Conservation (phyloP, 2,797 vertebrate species). For the Sebastes cheni region DNA sequence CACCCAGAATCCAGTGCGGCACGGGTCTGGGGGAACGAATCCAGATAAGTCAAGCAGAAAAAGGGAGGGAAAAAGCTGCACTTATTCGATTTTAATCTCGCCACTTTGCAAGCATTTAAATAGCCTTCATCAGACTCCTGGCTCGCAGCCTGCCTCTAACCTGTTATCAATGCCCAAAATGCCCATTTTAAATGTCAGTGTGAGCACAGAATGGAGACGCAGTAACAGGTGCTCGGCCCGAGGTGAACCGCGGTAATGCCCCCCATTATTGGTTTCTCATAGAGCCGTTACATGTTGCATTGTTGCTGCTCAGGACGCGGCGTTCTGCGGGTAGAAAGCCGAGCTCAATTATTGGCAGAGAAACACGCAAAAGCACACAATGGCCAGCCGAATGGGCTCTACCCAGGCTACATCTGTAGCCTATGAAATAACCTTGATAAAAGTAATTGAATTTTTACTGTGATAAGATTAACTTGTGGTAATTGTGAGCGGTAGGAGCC, state of each 20-base stretch:
- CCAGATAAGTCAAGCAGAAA: constrained; percentile 93
- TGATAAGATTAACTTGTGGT: constrained; percentile 96
- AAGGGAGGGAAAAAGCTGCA: constrained; percentile 84
- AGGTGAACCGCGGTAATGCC: constrained; percentile 88
- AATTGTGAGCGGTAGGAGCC: constrained; percentile 89
- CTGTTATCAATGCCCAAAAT: constrained; percentile 97
- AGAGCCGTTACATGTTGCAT: constrained; percentile 87
- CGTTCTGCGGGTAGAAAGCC: constrained; percentile 74
- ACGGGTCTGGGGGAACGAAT: constrained; percentile 89
- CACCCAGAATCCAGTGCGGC: constrained; percentile 90
- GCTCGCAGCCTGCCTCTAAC: constrained; percentile 90
- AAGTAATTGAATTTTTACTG: constrained; percentile 95
- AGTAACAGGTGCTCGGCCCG: constrained; percentile 91
- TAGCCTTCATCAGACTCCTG: constrained; percentile 94
- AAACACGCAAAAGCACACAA: constrained; percentile 81
- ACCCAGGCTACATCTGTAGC: constrained; percentile 82
- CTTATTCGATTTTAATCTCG: constrained; percentile 97
- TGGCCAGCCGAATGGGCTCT: constrained; percentile 80
- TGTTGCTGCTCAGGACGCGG: constrained; percentile 82
- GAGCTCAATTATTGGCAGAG: constrained; percentile 83
- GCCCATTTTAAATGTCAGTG: constrained; percentile 96
- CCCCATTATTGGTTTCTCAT: constrained; percentile 90
- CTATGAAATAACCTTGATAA: constrained; percentile 95
- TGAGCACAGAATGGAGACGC: constrained; percentile 89
- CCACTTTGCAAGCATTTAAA: constrained; percentile 98